phyloP scores from a whole-genome alignment of 2,888 invertebrate species.

The Eupithecia insigniata region DNA sequence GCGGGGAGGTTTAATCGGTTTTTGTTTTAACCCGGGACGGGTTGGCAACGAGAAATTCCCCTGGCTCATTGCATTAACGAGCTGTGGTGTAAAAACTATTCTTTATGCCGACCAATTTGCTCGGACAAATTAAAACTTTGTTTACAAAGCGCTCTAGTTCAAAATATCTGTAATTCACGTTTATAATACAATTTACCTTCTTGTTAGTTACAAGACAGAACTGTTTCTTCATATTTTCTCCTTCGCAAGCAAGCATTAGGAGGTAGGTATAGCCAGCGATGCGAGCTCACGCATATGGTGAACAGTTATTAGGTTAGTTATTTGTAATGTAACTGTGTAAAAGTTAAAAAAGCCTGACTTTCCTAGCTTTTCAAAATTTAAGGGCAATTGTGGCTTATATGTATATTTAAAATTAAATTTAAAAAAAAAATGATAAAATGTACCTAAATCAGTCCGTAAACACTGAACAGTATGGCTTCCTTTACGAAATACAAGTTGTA shows the following conservation, averaged over 20 bases:
- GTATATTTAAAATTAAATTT: no score
- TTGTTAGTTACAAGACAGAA: no score
- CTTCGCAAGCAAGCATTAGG: no score
- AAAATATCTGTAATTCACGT: not conserved
- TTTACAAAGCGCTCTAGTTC: not conserved
- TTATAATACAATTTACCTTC: no score
- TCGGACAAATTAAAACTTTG: not conserved
- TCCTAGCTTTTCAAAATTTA: not conserved
- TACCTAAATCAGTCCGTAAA: no score
- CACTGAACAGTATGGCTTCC: not conserved
- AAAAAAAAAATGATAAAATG: no score
- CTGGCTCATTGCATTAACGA: slow-evolving; percentile 8
- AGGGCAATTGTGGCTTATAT: not conserved
- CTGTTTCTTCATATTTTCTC: no score
- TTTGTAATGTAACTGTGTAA: no score
- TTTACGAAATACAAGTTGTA: slow-evolving; percentile 29
- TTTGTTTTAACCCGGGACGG: slow-evolving; percentile 19
- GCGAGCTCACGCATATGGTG: no score
- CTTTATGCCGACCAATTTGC: not conserved
- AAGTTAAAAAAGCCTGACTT: not conserved
- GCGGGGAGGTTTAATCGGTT: slow-evolving; percentile 33
- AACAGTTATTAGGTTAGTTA: no score
- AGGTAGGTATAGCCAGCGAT: no score
- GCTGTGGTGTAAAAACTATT: not conserved
- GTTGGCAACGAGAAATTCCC: slow-evolving; percentile 11